Evolutionary conservation across 2,797 vertebrate genomes (phyloP).

Genomic region (Peromyscus melanophrys): DNA sequence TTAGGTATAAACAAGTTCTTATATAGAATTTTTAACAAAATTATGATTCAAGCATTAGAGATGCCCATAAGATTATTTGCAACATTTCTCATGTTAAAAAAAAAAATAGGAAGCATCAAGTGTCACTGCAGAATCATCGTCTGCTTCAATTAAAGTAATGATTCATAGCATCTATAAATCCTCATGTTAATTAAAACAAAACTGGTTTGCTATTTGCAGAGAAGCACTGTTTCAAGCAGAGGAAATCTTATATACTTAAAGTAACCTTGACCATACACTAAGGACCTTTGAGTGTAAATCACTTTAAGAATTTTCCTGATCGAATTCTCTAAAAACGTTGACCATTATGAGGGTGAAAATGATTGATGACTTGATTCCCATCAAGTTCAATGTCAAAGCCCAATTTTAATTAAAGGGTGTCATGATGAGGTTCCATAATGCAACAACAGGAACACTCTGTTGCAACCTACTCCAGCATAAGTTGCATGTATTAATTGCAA

Average conservation of each 20-base stretch:
- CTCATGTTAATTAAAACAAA: constrained; percentile 41
- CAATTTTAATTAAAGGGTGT: constrained; percentile 5
- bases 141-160: constrained; percentile 40
- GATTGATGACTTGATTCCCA: background rate
- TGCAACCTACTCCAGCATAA: background rate
- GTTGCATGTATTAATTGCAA: background rate
- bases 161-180: constrained; percentile 36
- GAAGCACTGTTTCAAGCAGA: constrained; percentile 15
- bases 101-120: background rate
- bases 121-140: constrained; percentile 20
- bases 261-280: background rate
- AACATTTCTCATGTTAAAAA: background rate
- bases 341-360: background rate
- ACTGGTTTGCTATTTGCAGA: background rate
- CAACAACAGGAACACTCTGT: background rate
- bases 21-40: constrained; percentile 1
- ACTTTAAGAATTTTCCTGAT: constrained; percentile 19
- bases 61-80: background rate
- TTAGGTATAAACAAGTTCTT: background rate
- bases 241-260: background rate
- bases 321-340: background rate
- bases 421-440: background rate
- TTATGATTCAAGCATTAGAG: background rate
- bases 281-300: constrained; percentile 28
- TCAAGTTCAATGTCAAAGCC: background rate